Base-by-base conservation (phyloP, 2,888 invertebrate species). In the Pollenia amentaria region DNA sequence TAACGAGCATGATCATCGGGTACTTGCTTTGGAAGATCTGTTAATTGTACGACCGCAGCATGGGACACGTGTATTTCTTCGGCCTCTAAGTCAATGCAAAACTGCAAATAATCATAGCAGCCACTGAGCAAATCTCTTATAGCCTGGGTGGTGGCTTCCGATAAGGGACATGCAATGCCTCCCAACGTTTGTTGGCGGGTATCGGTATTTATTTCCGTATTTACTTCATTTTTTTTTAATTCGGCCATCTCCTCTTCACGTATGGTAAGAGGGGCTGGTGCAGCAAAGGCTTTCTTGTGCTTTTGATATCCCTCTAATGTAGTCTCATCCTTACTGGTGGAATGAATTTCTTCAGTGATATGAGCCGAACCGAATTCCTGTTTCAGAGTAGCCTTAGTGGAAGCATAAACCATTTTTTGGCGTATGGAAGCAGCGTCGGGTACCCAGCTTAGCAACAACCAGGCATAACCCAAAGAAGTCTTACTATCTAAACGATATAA, bases 341-440 rank as follows among this genome's bases (percentile, higher is more conserved):
- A 98, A 94, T 99, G 99, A 90, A 98, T 94, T 94, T 99, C 99
- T 92, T 99, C 98, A 90, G 97, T 97, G 84, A 99, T 98, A 90
- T 97, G 97, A 0, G 97, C 96, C 7, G 97, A 96, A 0, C 99
- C 99, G 93, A 99, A 99, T 93, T 99, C 98, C 91, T 96, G 96
- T 93, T 99, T 99, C 42, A 99, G 94, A 0, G 99, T 99, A 0
- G 99, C 98, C 93, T 89, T 89, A 18, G 89, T 89, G 65, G 89
- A 89, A 65, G 89, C 89, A 86, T 89, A 89, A 16, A 89, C 88
- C 89, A 89, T 89, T 80, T 89, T 89, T 44, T 90, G 89, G 81
- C 99, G 94, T 4, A 99, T 96, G 0, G 97, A 96, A 0, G 99
- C 97, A 80, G 95, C 95, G 91, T 99, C 99, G 0, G 99, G 99